Base-by-base conservation (phyloP, 1,140 invertebrate genomes). In the Ceratosolen solmsi region DNA sequence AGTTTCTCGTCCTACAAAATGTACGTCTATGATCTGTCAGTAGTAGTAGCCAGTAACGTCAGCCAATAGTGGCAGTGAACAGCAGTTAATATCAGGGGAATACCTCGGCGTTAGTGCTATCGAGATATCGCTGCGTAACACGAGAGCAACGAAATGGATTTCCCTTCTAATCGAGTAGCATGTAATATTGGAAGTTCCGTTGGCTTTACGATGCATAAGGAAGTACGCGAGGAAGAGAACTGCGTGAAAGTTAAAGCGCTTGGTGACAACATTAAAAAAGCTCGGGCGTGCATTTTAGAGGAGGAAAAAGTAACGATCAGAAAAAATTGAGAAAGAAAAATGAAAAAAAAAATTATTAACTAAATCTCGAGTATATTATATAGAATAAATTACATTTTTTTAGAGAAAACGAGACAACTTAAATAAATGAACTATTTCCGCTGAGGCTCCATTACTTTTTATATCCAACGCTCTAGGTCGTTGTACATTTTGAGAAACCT, bases 301-400 rank as follows among this genome's bases (percentile, higher is more conserved):
- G n/a, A n/a, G n/a, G n/a, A n/a, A n/a, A n/a, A n/a, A 22, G 76
- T 25, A 13, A 72, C 38, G 78, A 46, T 46, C 0, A 15, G 11
- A 33, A 51, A 49, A 80, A 80, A 51, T 65, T 77, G 63, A 68
- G 46, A 68, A 77, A 36, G 63, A 36, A 70, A 25, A 78, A 73
- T 63, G 58, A 71, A 54, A n/a, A 15, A 54, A 30, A 80, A 70
- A 80, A 74, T 74, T 74, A 80, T 74, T 74, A 73, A 72, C 41
- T 51, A 63, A 74, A 74, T 74, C 70, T 36, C 54, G 30, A n/a
- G n/a, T n/a, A n/a, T n/a, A n/a, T n/a, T n/a, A n/a, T n/a, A n/a
- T n/a, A n/a, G n/a, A n/a, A n/a, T n/a, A n/a, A 70, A 49, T 27
- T 79, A 79, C 54, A 30, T 65, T 25, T 41, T 56, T 27, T 30